Evolutionary conservation across 2,797 vertebrate genomes (phyloP), one percentile per base, ranked within the genome.

Genomic region (Sebastes vulpes): DNA sequence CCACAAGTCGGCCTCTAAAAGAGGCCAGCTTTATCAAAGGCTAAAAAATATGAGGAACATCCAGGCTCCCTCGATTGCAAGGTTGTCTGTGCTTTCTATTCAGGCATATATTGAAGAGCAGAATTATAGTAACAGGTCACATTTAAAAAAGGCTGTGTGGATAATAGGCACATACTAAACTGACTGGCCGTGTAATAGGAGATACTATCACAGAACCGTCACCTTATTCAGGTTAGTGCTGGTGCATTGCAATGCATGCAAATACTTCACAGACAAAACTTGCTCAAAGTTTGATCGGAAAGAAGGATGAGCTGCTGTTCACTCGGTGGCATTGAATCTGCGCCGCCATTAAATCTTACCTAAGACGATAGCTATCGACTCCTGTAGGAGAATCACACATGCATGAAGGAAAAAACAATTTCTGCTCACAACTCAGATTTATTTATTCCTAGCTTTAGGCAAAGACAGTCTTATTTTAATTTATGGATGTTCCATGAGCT

Each of bases 371-470:
- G 84, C 89, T 89, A 94, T 95, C 58, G 90, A 93, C 92, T 94
- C 64, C 75, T 80, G 82, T 75, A 73, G 67, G 80, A 91, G 83
- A 94, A 89, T 80, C 89, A 86, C 71, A 75, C 83, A 50, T 71
- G 90, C 94, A 90, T 94, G 89, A 94, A 92, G 91, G 89, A 77
- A 93, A 59, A 95, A 95, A 94, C 84, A 77, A 91, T 92, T 92
- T 94, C 92, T 85, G 81, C 82, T 93, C 89, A 89, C 90, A 88
- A 90, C 88, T 90, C 82, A 84, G 91, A 94, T 94, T 94, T 95
- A 96, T 96, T 94, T 94, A 96, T 94, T 92, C 82, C 84, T 90
- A 61, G 94, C 95, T 96, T 91, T 85, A 89, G 95, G 95, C 93
- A 92, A 95, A 92, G 90, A 74, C 79, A 72, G 88, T 87, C 90